Percentiles rank a stretch among this genome's conserved stretches.
Conservation (phyloP, 2,113 vertebrate species). For the Lepidothrix coronata region DNA sequence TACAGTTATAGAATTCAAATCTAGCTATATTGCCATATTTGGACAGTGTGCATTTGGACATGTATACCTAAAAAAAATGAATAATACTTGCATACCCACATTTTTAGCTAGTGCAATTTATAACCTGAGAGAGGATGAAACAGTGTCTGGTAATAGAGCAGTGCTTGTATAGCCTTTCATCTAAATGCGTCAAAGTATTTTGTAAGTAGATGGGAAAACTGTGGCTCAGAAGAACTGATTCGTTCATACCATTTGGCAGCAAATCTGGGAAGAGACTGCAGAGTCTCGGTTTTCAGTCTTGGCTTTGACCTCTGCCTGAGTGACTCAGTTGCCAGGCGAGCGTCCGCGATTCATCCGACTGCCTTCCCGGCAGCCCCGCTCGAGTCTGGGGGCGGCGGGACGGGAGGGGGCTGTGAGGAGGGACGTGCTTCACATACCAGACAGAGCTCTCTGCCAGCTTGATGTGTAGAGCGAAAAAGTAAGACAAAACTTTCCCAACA, state of each 20-base stretch:
- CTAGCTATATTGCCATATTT: background rate
- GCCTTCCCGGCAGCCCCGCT: background rate
- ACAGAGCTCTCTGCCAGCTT: background rate
- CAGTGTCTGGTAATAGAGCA: background rate
- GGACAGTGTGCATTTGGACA: background rate
- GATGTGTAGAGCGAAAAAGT: background rate
- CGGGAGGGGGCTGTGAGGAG: background rate
- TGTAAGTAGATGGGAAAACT: background rate
- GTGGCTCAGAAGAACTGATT: background rate
- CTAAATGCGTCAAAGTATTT: background rate
- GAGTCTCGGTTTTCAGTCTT: background rate
- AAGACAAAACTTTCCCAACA: background rate
- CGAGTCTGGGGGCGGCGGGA: background rate
- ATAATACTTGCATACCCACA: background rate
- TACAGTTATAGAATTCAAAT: background rate
- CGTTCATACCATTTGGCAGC: background rate
- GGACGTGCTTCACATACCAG: background rate
- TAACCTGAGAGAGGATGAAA: background rate
- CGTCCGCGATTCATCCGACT: fast-evolving
- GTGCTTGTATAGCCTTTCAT: background rate
- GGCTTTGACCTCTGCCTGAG: background rate
- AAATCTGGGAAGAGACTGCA: background rate
- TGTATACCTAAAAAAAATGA: background rate
- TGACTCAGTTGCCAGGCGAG: background rate
- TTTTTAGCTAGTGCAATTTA: background rate